A percentile compares a stretch with the other conserved stretches of the same genome.
These are phyloP conservation scores for Nicator chloris DNA, from an alignment of 2,113 vertebrate species.

Conservation along the genomic window DNA sequence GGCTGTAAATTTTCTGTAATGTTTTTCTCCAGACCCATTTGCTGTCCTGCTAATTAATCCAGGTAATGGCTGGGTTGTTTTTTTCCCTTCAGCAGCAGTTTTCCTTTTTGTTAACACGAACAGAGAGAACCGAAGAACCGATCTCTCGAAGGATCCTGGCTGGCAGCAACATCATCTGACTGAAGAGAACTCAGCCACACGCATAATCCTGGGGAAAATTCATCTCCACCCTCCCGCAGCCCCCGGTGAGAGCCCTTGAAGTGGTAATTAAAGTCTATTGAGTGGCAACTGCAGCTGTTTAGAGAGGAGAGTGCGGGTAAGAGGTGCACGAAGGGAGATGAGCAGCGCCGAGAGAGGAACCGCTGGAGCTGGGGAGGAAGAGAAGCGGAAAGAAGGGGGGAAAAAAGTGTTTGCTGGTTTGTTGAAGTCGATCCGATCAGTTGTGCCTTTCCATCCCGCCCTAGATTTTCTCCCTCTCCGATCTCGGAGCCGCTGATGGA, in stretches of 20 bases:
- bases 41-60: background rate
- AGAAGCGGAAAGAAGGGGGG: background rate
- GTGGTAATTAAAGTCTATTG: conserved; percentile 67
- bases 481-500: background rate
- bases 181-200: background rate
- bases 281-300: conserved; percentile 64
- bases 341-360: background rate
- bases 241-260: conserved; percentile 58
- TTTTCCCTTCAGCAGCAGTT: background rate
- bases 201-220: conserved; percentile 49
- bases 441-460: background rate
- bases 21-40: background rate
- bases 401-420: background rate
- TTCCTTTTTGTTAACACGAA: conserved; percentile 21
- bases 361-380: background rate
- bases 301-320: conserved; percentile 29
- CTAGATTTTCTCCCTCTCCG: background rate
- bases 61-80: background rate
- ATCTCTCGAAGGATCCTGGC: conserved; percentile 8
- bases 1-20: background rate
- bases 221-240: conserved; percentile 48
- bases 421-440: background rate
- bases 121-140: background rate
- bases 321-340: conserved; percentile 53
- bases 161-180: background rate